Base-by-base conservation (phyloP, 1,140 invertebrate species). In the Trichonephila clavipes region DNA sequence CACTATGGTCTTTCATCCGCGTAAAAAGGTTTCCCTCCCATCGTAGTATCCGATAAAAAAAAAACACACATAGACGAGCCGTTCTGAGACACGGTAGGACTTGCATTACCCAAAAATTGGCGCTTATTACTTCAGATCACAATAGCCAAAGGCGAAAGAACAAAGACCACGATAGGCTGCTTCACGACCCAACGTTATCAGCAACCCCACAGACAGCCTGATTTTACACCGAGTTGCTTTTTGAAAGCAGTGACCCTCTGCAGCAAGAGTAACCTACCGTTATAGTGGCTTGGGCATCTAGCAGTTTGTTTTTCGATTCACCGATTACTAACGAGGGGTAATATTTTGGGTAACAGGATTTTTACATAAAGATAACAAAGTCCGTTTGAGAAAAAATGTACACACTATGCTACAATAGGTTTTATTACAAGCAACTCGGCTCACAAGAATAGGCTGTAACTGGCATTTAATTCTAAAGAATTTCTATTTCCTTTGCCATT, bases 191-290 rank as follows among this genome's bases (percentile, higher is more conserved):
- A 34, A 86, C 61, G 90, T 93, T 93, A 93, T 93, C 92, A 93
- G 92, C 58, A n/a, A 34, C 51, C 59, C 44, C 18, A 59, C 92
- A 93, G 92, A 93, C 92, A 24, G 66, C 58, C 92, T 88, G 92
- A 93, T 93, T 93, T 93, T 93, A 88, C 92, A 93, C 83, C 44
- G n/a, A 1, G 92, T 83, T 93, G 86, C 85, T 82, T 88, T 93
- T 93, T 66, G 83, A 92, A 82, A 10, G 62, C 59, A 44, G 21
- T 59, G 77, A 85, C 62, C 88, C 88, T 90, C 66, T n/a, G 81
- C 88, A 24, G 18, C n/a, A 12, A 14, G 18, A 69, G 69, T 28
- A 81, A 90, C 44, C 66, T 90, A 81, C 59, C 40, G 64, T 72
- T 44, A 72, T 19, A 64, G n/a, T 58, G 44, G 44, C 81, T 59